A percentile compares a stretch with the other conserved stretches of the same genome.
Evolutionary conservation across 2,113 vertebrate genomes (phyloP).

Genomic region (Vombatus ursinus): DNA sequence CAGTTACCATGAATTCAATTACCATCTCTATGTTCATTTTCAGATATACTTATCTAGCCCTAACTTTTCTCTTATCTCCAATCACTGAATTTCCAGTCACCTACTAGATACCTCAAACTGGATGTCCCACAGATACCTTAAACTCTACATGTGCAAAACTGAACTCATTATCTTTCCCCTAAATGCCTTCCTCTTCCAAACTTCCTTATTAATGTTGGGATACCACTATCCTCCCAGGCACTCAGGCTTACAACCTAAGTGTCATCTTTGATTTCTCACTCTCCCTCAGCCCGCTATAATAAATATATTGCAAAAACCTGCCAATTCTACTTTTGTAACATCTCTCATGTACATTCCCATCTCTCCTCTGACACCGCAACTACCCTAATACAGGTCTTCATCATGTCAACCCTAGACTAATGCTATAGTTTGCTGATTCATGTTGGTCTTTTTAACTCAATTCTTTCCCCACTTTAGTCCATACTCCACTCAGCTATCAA

Average conservation of each 20-base stretch:
- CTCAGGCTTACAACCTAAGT: too few species aligned
- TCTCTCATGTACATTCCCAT: not conserved
- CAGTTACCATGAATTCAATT: not conserved
- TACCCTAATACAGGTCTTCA: not conserved
- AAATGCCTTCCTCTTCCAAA: not conserved
- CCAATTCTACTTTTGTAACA: not conserved
- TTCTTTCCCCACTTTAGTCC: not conserved
- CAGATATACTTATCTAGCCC: not conserved
- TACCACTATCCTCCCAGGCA: not conserved
- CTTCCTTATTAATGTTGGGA: not conserved
- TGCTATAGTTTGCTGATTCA: not conserved
- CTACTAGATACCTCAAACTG: not conserved
- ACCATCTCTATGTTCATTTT: not conserved
- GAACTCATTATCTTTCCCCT: not conserved
- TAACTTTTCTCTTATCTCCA: not conserved
- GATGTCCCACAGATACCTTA: not conserved
- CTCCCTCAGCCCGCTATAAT: not conserved
- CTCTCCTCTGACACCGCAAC: not conserved
- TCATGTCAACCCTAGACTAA: not conserved
- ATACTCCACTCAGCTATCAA: not conserved
- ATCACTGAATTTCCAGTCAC: not conserved
- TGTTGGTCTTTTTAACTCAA: not conserved
- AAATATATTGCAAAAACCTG: not conserved
- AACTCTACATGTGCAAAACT: not conserved
- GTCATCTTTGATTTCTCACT: not conserved